Evolutionary conservation across 2,113 vertebrate species (phyloP), one percentile per base, ranked within the genome.

Genomic region (Emydura subglobosa): DNA sequence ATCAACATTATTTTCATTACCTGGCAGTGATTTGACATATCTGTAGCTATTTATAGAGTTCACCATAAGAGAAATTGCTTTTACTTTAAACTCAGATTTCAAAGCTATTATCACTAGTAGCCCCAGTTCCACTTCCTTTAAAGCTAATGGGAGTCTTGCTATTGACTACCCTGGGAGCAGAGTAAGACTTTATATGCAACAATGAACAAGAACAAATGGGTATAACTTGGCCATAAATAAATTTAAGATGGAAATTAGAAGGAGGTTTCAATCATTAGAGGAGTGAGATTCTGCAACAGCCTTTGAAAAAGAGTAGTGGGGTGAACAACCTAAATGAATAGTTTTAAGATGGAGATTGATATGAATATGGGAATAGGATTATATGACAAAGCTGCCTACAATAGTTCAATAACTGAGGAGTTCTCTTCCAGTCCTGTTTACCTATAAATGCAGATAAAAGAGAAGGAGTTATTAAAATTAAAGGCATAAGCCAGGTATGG

Each of bases 401-500:
- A 22, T 72, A 72, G 65, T 9, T 72, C 65, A 39, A n/a, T 72
- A n/a, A 72, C n/a, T n/a, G n/a, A 72, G n/a, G n/a, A 72, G 22
- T 21, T 72, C 65, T 72, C n/a, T 72, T 72, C 65, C 9, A 72
- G n/a, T 22, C 34, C 34, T 72, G 9, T 39, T 19, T 39, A 19
- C 65, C n/a, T 39, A 72, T 72, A 72, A 72, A 72, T 9, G 39
- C 65, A 72, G 65, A 22, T 22, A 39, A 72, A 72, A 72, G 65
- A 72, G 19, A 39, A 72, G 65, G 19, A 5, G 5, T 39, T 19
- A n/a, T 72, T 72, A n/a, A n/a, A 72, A 22, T 72, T 0, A 1
- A 2, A 44, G 4, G 57, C 79, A 34, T 53, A 61, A 76, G 0
- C 0, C 10, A 3, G 0, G 0, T 2, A 29, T 0, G 1, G 7